Conservation (phyloP, 1,140 invertebrate species). For the Neodiprion virginianus region DNA sequence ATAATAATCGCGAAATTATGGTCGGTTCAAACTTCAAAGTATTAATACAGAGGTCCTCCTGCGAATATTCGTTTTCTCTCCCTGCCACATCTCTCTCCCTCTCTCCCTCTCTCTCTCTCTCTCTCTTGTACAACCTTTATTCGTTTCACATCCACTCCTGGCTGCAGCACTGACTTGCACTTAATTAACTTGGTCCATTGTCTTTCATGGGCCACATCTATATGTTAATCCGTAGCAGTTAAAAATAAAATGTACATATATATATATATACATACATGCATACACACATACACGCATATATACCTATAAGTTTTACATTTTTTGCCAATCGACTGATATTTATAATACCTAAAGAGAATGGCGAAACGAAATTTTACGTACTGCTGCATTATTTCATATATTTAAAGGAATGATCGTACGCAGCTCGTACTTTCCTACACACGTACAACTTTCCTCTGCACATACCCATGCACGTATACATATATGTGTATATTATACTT, state of each 20-base stretch:
- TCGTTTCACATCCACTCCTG: background rate
- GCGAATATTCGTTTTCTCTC: too few species aligned
- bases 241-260: background rate
- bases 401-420: too few species aligned
- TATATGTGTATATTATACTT: background rate
- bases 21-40: too few species aligned
- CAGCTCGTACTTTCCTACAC: too few species aligned
- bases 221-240: background rate
- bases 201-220: conserved; percentile 1
- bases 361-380: background rate
- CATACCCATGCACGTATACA: background rate
- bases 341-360: background rate
- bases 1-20: too few species aligned
- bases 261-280: background rate
- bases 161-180: background rate
- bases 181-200: conserved; percentile 2
- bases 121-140: background rate
- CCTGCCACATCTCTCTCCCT: too few species aligned
- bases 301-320: too few species aligned
- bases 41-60: too few species aligned
- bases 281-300: background rate
- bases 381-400: too few species aligned
- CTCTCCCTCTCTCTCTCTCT: too few species aligned
- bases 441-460: too few species aligned
- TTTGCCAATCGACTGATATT: background rate